phyloP scores from a whole-genome alignment of 2,888 invertebrate species.

The Spodoptera picta region DNA sequence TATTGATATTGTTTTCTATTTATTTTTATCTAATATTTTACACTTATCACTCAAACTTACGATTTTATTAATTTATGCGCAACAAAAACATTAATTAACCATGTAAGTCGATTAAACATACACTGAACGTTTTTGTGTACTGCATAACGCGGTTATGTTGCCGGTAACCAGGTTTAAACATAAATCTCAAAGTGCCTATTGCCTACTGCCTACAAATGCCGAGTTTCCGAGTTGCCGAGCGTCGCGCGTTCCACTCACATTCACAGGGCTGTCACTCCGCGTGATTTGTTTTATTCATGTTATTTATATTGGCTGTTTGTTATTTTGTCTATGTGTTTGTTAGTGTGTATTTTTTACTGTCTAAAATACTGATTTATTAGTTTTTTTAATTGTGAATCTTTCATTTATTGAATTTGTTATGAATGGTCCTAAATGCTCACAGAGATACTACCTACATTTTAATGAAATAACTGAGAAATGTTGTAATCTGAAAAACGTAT shows the following conservation, averaged over 20 bases:
- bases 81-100: neutral
- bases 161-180: slow-evolving; percentile 57
- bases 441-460: too few relatives aligned
- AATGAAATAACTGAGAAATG: too few relatives aligned
- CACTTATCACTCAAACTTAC: too few relatives aligned
- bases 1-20: too few relatives aligned
- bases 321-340: neutral
- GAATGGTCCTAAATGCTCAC: too few relatives aligned
- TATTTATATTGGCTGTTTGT: neutral
- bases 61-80: too few relatives aligned
- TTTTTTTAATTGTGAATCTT: too few relatives aligned
- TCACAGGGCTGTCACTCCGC: slow-evolving; percentile 27
- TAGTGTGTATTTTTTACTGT: neutral
- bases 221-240: slow-evolving; percentile 55
- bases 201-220: slow-evolving; percentile 15
- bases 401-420: too few relatives aligned
- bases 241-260: slow-evolving; percentile 37
- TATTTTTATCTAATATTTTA: too few relatives aligned
- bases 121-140: slow-evolving; percentile 27
- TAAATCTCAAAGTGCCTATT: slow-evolving; percentile 55
- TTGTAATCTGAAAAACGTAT: too few relatives aligned
- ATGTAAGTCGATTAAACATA: slow-evolving; percentile 33
- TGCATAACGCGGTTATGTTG: slow-evolving; percentile 40
- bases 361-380: too few relatives aligned
- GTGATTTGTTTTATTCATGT: slow-evolving; percentile 1